These are phyloP conservation scores for Picus viridis DNA, from an alignment of 2,797 vertebrate genomes.

Conservation along the genomic window DNA sequence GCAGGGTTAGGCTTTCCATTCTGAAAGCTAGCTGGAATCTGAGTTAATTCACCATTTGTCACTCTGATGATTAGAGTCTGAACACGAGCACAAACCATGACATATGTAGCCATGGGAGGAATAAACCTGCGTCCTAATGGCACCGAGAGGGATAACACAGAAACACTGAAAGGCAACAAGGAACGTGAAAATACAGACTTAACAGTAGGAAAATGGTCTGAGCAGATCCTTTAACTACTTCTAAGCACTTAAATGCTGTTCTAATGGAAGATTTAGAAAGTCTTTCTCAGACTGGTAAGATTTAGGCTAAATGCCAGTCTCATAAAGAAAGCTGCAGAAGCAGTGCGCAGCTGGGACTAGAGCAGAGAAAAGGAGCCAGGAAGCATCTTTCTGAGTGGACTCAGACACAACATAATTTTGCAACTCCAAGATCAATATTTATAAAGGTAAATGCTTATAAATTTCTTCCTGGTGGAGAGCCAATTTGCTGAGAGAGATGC, in stretches of 20 bases:
- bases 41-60: neutral
- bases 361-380: neutral
- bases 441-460: neutral
- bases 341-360: neutral
- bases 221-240: neutral
- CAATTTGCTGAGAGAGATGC: neutral
- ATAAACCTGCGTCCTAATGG: neutral
- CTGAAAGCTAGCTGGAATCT: neutral
- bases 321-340: neutral
- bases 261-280: neutral
- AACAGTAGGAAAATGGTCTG: neutral
- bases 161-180: neutral
- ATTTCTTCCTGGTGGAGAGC: neutral
- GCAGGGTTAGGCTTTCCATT: neutral
- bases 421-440: constrained; percentile 8
- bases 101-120: neutral
- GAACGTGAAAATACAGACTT: neutral
- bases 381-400: neutral
- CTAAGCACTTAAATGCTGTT: neutral
- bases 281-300: neutral
- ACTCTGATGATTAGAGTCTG: neutral
- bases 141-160: neutral
- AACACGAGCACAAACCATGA: neutral
- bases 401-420: neutral
- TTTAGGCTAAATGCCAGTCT: neutral